A percentile compares a stretch with the other conserved stretches of the same genome.
phyloP scores from a whole-genome alignment of 2,113 vertebrate species.

The Dipodomys merriami region DNA sequence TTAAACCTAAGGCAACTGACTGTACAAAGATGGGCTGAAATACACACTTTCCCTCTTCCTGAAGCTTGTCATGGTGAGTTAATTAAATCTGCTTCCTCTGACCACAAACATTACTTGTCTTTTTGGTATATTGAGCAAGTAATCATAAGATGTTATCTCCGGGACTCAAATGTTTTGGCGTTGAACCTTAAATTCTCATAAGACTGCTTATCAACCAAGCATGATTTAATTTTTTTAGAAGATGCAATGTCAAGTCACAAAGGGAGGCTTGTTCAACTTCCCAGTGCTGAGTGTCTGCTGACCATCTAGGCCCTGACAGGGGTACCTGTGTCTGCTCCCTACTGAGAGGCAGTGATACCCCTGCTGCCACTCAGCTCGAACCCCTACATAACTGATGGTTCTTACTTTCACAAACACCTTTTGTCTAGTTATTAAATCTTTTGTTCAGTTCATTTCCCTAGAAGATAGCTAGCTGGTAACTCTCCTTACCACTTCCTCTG shows the following conservation, averaged over 20 bases:
- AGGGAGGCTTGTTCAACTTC: neutral
- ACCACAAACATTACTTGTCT: too few species aligned
- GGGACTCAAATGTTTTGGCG: too few species aligned
- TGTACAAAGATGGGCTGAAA: too few species aligned
- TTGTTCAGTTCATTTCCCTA: slow-evolving; percentile 15
- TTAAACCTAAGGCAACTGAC: too few species aligned
- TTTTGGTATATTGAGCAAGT: too few species aligned
- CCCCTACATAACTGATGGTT: neutral
- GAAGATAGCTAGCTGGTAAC: neutral
- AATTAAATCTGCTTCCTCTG: too few species aligned
- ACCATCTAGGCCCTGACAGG: neutral
- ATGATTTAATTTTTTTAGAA: neutral
- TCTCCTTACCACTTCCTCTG: neutral
- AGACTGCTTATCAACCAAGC: neutral
- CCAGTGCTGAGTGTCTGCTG: neutral
- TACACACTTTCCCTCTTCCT: too few species aligned
- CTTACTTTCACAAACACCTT: neutral
- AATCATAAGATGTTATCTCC: too few species aligned
- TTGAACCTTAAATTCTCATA: too few species aligned
- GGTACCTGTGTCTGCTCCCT: neutral
- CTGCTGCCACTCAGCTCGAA: neutral
- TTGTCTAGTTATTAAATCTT: neutral
- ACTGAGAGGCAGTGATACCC: neutral
- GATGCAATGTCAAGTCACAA: neutral
- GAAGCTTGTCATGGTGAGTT: too few species aligned